A percentile compares a stretch with the other conserved stretches of the same genome.
Evolutionary conservation across 2,888 invertebrate species (phyloP).

Genomic region (Brachypalpus laphriformis): DNA sequence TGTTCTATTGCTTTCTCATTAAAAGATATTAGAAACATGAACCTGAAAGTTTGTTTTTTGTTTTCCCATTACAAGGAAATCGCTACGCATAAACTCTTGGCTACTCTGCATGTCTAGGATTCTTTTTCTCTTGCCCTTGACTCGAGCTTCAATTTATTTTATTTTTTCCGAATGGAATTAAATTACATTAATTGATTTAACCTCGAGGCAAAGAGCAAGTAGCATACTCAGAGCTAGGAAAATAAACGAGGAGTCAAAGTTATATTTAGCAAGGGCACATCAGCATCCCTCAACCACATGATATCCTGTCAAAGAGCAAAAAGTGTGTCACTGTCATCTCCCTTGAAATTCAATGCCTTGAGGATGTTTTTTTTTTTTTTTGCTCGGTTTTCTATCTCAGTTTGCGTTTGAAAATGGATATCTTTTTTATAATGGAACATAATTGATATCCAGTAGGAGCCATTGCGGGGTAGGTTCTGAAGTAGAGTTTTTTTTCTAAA

Average conservation of each 20-base stretch:
- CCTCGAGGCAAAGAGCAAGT: background rate
- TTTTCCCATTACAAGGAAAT: no score
- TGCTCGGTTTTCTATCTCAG: background rate
- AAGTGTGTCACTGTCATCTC: slow-evolving; percentile 7
- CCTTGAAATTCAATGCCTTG: background rate
- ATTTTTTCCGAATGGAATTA: slow-evolving; percentile 8
- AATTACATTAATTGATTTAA: slow-evolving; percentile 30
- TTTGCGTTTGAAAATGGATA: slow-evolving; percentile 25
- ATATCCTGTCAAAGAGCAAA: background rate
- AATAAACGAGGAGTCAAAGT: background rate
- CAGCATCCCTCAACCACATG: background rate
- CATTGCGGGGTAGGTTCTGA: background rate
- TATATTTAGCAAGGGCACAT: slow-evolving; percentile 9
- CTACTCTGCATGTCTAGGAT: background rate
- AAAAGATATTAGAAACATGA: no score
- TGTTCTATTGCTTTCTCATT: no score
- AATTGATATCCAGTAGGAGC: slow-evolving; percentile 23
- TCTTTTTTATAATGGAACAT: slow-evolving; percentile 17
- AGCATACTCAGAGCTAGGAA: background rate
- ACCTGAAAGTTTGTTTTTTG: no score
- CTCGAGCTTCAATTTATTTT: background rate
- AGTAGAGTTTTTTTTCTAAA: background rate
- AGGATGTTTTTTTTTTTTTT: background rate
- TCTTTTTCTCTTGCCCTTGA: background rate
- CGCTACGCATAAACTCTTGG: background rate